Evolutionary conservation across 2,797 vertebrate genomes (phyloP).

Genomic region (Pangasius krempfi): DNA sequence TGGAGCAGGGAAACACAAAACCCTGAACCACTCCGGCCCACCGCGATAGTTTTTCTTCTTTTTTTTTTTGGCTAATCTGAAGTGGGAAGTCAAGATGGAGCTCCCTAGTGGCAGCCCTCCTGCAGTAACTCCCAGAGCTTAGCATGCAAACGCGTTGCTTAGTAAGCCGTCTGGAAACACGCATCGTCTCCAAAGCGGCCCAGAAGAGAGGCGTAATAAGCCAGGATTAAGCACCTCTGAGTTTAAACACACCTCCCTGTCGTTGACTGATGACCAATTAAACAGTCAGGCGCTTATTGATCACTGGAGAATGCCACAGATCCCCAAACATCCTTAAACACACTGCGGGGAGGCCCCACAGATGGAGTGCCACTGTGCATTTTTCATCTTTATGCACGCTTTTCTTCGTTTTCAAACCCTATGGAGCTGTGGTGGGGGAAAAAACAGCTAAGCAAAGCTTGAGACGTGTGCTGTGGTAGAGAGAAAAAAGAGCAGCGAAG

Average conservation of each 20-base stretch:
- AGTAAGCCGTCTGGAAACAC: constrained; percentile 69
- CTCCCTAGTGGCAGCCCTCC: constrained; percentile 72
- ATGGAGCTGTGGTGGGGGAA: constrained; percentile 27
- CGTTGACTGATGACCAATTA: constrained; percentile 83
- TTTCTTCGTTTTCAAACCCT: constrained; percentile 25
- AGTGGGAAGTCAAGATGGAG: constrained; percentile 65
- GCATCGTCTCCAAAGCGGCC: constrained; percentile 69
- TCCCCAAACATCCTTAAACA: constrained; percentile 68
- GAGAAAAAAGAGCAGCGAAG: constrained; percentile 20
- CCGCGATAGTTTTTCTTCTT: constrained; percentile 42
- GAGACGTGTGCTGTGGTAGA: constrained; percentile 4
- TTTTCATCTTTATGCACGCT: constrained; percentile 45
- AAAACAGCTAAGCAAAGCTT: constrained; percentile 29
- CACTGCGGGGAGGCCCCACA: constrained; percentile 36
- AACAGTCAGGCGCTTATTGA: constrained; percentile 77
- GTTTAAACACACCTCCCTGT: constrained; percentile 73
- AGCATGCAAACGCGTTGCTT: constrained; percentile 74
- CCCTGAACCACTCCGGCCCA: background rate
- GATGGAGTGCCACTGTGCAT: constrained; percentile 38
- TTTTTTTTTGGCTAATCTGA: background rate
- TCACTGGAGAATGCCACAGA: constrained; percentile 68
- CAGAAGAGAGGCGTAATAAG: constrained; percentile 76
- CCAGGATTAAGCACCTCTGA: constrained; percentile 73
- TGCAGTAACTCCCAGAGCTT: constrained; percentile 74
- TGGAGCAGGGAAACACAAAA: background rate